Conservation (phyloP, 2,888 invertebrate genomes). For the Mayetiola destructor region DNA sequence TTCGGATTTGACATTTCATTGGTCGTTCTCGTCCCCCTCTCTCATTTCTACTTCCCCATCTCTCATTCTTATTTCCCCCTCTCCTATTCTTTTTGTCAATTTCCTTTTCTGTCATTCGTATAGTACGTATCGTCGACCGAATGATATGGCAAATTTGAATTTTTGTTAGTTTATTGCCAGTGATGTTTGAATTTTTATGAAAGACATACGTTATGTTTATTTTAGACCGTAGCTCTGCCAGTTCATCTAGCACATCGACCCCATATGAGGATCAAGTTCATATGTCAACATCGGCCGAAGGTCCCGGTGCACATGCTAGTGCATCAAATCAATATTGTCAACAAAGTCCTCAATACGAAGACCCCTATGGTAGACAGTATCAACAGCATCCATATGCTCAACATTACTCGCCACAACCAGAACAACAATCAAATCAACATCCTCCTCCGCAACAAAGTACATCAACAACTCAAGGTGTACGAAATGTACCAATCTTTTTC, state of each 20-base stretch:
- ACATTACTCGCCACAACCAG: background rate
- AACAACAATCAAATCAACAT: background rate
- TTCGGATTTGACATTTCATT: no score
- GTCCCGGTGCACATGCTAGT: background rate
- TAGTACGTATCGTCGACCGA: background rate
- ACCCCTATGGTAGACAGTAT: slow-evolving; percentile 14
- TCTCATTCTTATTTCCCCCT: no score
- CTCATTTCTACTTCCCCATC: no score
- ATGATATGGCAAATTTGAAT: no score
- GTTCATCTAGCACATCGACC: background rate
- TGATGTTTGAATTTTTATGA: background rate
- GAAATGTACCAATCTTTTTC: slow-evolving; percentile 77
- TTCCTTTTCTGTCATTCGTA: no score
- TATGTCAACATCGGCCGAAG: slow-evolving; percentile 3
- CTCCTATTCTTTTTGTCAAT: no score
- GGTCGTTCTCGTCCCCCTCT: no score
- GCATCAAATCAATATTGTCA: slow-evolving; percentile 5
- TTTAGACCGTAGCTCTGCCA: background rate
- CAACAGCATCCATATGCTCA: slow-evolving; percentile 14
- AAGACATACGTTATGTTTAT: background rate
- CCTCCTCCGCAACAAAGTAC: slow-evolving; percentile 18
- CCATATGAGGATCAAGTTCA: background rate
- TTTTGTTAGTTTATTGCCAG: background rate
- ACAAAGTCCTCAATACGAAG: slow-evolving; percentile 11
- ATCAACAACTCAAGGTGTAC: slow-evolving; percentile 35